Evolutionary conservation across 2,797 vertebrate genomes (phyloP), one percentile per base, ranked within the genome.

Genomic region (Ambastaia sidthimunki): DNA sequence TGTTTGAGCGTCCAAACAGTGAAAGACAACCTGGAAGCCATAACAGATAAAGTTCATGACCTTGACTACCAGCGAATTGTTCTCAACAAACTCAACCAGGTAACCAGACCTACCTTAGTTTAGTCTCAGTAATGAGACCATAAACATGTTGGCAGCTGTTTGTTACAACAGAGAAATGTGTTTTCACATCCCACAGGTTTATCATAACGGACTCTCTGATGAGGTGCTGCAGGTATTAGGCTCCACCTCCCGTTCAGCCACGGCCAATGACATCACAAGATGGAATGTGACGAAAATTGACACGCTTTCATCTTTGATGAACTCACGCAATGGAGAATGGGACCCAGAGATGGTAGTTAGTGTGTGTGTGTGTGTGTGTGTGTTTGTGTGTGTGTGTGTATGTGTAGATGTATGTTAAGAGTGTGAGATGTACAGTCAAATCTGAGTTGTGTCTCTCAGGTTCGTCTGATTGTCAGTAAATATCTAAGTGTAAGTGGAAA

Each of bases 271-370:
- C 81, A 86, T 94, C 79, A 86, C 34, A 73, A 81, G 19, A 48
- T 94, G 94, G 94, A 91, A 0, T 0, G 85, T 94, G 83, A 92
- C 86, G 7, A 18, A 84, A 80, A 70, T 93, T 2, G 92, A 93
- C 85, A 93, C 93, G 0, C 86, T 94, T 2, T 60, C 89, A 0
- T 71, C 89, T 15, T 68, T 94, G 85, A 92, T 94, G 91, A 62
- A 79, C 78, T 0, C 88, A 0, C 18, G 78, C 0, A n/a, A 93
- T 0, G 93, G 91, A 15, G 0, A 15, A 2, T 93, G 90, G 93
- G 74, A 89, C 9, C 16, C 87, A 0, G 87, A 55, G 16, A 66
- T 90, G 91, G 93, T 28, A 28, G 28, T 28, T 94, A 63, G 23
- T 4, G 44, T 28, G 19, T 63, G 69, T 63, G 44, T 21, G 25